phyloP scores from a whole-genome alignment of 2,888 invertebrate genomes.

The Drosophila maculinotata region DNA sequence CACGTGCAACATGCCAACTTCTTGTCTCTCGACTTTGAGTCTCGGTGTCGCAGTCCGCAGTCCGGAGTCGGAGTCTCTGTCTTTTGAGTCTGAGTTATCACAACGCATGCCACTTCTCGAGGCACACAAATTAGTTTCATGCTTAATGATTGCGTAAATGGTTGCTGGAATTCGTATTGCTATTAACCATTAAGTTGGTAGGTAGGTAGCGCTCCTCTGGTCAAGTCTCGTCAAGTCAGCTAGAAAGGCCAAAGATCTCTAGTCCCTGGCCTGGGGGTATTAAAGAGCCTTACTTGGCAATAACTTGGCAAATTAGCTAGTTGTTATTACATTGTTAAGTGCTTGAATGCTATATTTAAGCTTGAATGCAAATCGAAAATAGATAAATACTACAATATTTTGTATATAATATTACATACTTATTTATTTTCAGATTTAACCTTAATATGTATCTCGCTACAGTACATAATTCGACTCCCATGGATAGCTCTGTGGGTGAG shows the following conservation, averaged over 20 bases:
- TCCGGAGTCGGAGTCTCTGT: constrained; percentile 16
- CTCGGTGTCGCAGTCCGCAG: no score
- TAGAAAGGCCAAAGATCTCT: constrained; percentile 5
- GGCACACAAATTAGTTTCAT: constrained; percentile 73
- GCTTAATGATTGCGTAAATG: constrained; percentile 80
- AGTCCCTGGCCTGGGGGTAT: no score
- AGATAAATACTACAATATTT: no score
- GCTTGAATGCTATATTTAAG: constrained; percentile 20
- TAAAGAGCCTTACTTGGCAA: constrained; percentile 19
- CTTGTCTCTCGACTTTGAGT: not conserved
- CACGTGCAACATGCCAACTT: constrained; percentile 17
- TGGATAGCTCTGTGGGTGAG: no score
- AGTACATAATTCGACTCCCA: no score
- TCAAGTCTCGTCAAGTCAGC: not conserved
- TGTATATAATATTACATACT: no score
- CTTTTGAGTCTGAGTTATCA: constrained; percentile 40
- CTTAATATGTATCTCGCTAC: no score
- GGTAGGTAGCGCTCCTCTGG: no score
- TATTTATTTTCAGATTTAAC: no score
- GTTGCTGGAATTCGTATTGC: constrained; percentile 75
- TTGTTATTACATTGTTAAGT: constrained; percentile 45
- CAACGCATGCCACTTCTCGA: constrained; percentile 55
- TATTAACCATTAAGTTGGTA: constrained; percentile 64
- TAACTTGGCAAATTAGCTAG: constrained; percentile 50
- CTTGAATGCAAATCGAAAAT: constrained; percentile 1